Percentiles rank a stretch among this genome's conserved stretches.
phyloP scores from a whole-genome alignment of 2,888 invertebrate genomes.

The Bellardia bayeri region DNA sequence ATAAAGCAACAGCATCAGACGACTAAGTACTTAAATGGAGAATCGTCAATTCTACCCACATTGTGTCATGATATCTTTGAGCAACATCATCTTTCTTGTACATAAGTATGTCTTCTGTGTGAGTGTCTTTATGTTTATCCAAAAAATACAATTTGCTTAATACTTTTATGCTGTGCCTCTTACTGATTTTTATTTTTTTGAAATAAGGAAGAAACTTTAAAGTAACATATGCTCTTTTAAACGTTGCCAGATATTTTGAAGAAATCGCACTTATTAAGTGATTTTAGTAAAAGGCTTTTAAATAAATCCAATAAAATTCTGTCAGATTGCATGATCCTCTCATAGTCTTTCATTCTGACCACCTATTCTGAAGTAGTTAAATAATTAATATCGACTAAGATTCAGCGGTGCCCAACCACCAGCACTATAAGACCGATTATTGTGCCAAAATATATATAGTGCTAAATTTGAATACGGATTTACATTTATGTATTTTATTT shows the following conservation, averaged over 20 bases:
- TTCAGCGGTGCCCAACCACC: too few species aligned
- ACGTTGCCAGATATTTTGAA: conserved; percentile 13
- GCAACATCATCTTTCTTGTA: conserved; percentile 27
- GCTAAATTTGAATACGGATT: too few species aligned
- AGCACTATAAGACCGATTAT: too few species aligned
- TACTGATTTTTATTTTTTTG: neutral
- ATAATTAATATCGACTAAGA: too few species aligned
- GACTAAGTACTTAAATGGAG: conserved; percentile 37
- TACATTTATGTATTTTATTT: too few species aligned
- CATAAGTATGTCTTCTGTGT: neutral
- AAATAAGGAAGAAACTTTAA: conserved; percentile 10
- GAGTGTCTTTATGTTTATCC: neutral
- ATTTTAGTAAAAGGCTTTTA: too few species aligned
- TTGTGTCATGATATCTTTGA: conserved; percentile 55
- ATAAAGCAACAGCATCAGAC: conserved; percentile 4
- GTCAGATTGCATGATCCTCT: too few species aligned
- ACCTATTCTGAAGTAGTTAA: too few species aligned
- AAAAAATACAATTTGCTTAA: conserved; percentile 6
- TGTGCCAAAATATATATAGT: too few species aligned
- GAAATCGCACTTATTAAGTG: too few species aligned
- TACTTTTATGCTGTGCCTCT: neutral
- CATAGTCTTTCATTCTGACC: too few species aligned
- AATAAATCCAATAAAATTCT: too few species aligned
- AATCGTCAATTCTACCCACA: conserved; percentile 65
- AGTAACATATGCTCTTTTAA: conserved; percentile 9